A percentile compares a stretch with the other conserved stretches of the same genome.
Conservation (phyloP, 2,113 vertebrate species). For the Peromyscus leucopus region DNA sequence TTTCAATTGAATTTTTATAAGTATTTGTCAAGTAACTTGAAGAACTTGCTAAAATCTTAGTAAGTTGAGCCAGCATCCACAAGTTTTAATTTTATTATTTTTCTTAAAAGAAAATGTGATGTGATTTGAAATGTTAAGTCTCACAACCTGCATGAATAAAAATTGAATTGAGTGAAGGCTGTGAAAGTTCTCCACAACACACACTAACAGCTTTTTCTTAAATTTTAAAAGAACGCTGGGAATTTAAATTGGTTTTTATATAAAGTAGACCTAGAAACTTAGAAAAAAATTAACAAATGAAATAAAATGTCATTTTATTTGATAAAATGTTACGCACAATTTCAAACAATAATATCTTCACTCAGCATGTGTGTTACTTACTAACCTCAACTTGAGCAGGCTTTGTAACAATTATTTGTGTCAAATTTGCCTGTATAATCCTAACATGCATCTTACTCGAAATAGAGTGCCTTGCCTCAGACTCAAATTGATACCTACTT, state of each 20-base stretch:
- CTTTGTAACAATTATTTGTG: not conserved
- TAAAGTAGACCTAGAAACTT: conserved; percentile 18
- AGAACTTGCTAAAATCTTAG: not conserved
- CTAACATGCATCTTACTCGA: not conserved
- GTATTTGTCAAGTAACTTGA: not conserved
- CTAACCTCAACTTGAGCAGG: not conserved
- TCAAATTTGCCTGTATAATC: not conserved
- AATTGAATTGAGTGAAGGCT: not conserved
- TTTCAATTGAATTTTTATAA: not conserved
- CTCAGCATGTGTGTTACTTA: not conserved
- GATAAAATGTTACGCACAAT: not conserved
- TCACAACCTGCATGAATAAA: not conserved
- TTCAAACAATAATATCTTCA: not conserved
- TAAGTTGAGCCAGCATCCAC: not conserved
- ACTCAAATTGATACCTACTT: not conserved
- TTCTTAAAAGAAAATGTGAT: not conserved
- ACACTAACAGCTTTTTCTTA: not conserved
- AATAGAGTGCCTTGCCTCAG: not conserved
- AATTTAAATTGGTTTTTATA: not conserved
- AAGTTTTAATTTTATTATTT: not conserved
- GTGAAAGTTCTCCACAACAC: not conserved
- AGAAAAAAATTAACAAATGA: conserved; percentile 32
- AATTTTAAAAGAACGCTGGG: conserved; percentile 4
- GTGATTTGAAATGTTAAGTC: not conserved
- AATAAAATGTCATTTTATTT: not conserved